Percentiles rank a stretch among this genome's conserved stretches.
Conservation (phyloP, 23 tunicate species). For the Trididemnum miniatum region DNA sequence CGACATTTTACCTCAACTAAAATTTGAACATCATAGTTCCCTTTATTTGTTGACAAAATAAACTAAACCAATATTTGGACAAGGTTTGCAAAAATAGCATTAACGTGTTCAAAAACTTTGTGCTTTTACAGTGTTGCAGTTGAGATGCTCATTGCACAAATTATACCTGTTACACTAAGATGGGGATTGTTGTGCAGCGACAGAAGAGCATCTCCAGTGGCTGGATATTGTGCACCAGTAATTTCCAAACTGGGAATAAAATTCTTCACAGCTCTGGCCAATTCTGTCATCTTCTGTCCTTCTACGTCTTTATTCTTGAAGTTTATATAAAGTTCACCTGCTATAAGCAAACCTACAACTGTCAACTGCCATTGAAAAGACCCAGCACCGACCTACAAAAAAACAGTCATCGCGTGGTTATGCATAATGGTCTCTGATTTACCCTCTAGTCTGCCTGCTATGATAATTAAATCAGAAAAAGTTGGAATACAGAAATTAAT, state of each 20-base stretch:
- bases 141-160: too few species aligned
- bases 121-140: too few species aligned
- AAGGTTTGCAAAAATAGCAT: too few species aligned
- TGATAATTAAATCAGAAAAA: too few species aligned
- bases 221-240: slow-evolving; percentile 43
- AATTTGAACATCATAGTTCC: too few species aligned
- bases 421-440: not conserved
- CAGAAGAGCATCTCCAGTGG: slow-evolving; percentile 62
- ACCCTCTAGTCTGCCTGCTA: not conserved
- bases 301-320: slow-evolving; percentile 82
- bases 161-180: slow-evolving; percentile 62
- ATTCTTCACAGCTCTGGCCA: slow-evolving; percentile 52
- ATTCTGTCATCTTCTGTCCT: slow-evolving; percentile 75
- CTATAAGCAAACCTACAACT: slow-evolving; percentile 91
- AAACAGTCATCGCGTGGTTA: not conserved
- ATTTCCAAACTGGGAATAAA: slow-evolving; percentile 65
- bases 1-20: too few species aligned
- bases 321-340: slow-evolving; percentile 95
- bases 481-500: too few species aligned
- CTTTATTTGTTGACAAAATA: too few species aligned
- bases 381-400: slow-evolving; percentile 77
- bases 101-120: too few species aligned
- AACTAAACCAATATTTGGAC: too few species aligned
- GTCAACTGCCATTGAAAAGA: slow-evolving; percentile 96
- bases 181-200: slow-evolving; percentile 40